Evolutionary conservation across 2,113 vertebrate species (phyloP).

Genomic region (Ictidomys tridecemlineatus): DNA sequence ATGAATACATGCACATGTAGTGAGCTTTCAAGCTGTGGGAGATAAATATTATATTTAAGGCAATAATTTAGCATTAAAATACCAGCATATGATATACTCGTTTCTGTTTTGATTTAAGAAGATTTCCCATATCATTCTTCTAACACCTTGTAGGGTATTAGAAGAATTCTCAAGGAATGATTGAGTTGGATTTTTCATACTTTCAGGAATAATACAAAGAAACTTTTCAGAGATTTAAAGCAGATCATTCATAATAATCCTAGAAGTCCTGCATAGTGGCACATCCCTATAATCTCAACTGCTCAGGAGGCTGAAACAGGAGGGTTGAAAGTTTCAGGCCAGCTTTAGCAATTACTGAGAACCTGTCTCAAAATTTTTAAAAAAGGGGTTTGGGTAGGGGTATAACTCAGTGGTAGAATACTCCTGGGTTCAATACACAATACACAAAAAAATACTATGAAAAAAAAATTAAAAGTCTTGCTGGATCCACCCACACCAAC

Average conservation of each 20-base stretch:
- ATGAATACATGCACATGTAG: background rate
- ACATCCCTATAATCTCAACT: too few species aligned
- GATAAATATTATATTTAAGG: background rate
- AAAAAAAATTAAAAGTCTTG: too few species aligned
- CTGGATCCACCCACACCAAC: too few species aligned
- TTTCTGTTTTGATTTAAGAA: background rate
- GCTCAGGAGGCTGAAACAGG: too few species aligned
- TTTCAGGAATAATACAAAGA: background rate
- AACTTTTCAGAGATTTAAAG: slow-evolving; percentile 39
- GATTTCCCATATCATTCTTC: background rate
- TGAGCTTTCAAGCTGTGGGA: background rate
- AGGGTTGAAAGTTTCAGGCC: too few species aligned
- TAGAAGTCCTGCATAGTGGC: background rate
- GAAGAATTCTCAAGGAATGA: background rate
- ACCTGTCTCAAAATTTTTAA: too few species aligned
- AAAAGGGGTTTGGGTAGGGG: too few species aligned
- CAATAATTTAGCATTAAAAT: slow-evolving; percentile 7
- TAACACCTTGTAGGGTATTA: background rate
- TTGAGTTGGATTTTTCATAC: background rate
- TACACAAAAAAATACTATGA: too few species aligned
- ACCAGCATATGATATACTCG: background rate
- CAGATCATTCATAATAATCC: background rate
- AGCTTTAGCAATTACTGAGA: too few species aligned
- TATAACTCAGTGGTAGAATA: too few species aligned
- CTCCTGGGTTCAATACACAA: too few species aligned